Conservation (phyloP, 2,113 vertebrate genomes). For the Tetraodon nigroviridis region DNA sequence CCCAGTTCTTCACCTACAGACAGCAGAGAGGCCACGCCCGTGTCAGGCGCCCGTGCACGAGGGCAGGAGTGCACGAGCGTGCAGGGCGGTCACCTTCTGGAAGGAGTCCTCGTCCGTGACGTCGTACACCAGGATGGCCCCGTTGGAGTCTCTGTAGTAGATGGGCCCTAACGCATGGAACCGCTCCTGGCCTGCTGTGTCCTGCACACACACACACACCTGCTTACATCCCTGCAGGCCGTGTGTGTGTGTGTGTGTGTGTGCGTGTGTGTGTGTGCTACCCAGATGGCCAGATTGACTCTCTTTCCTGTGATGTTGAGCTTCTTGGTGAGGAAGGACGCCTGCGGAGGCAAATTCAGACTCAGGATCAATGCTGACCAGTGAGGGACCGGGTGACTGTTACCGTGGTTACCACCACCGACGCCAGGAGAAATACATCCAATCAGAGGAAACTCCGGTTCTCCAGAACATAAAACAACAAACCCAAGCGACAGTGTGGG, state of each 20-base stretch:
- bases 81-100: constrained; percentile 82
- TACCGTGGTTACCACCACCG: not conserved
- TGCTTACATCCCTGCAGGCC: too few relatives aligned
- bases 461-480: too few relatives aligned
- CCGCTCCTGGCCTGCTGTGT: constrained; percentile 97
- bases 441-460: too few relatives aligned
- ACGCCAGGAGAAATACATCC: too few relatives aligned
- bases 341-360: constrained; percentile 69
- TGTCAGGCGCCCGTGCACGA: too few relatives aligned
- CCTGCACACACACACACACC: constrained; percentile 68
- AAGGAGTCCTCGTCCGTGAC: constrained; percentile 99
- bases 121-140: constrained; percentile 96
- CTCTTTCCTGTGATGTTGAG: constrained; percentile 97
- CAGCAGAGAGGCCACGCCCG: not conserved
- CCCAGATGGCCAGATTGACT: constrained; percentile 88
- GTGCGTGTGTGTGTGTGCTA: constrained; percentile 9
- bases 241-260: not conserved
- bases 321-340: constrained; percentile 98
- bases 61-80: too few relatives aligned
- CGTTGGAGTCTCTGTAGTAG: constrained; percentile 99
- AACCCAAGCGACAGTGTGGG: too few relatives aligned
- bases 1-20: constrained; percentile 96
- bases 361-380: not conserved
- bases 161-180: constrained; percentile 97
- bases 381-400: not conserved